A percentile compares a stretch with the other conserved stretches of the same genome.
These are phyloP conservation scores for Epizoanthus rinbou DNA, from an alignment of 92 coral and sea anemone genomes.

Conservation along the genomic window DNA sequence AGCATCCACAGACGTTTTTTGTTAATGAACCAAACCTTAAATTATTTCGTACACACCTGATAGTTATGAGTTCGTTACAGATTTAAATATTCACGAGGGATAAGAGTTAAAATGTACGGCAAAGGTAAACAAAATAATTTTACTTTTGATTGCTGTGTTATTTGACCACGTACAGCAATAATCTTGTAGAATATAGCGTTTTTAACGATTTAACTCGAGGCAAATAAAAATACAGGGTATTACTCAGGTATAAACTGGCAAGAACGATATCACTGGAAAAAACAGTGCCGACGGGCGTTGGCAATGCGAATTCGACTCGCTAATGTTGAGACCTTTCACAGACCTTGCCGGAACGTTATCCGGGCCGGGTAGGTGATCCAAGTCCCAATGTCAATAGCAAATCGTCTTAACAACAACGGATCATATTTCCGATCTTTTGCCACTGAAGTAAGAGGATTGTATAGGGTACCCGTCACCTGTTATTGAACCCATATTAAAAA, in stretches of 20 bases:
- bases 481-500: background rate
- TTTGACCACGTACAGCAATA: constrained; percentile 4
- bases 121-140: background rate
- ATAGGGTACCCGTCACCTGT: constrained; percentile 18
- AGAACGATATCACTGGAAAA: background rate
- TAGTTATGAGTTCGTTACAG: constrained; percentile 5
- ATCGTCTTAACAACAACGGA: constrained; percentile 24
- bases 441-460: background rate
- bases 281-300: constrained; percentile 31
- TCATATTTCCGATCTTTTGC: constrained; percentile 25
- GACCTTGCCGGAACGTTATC: background rate
- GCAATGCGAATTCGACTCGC: constrained; percentile 12
- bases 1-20: background rate
- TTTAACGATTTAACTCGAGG: constrained; percentile 8
- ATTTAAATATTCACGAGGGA: constrained; percentile 25
- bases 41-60: background rate
- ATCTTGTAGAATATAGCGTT: constrained; percentile 26
- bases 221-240: background rate
- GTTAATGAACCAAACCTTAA: background rate
- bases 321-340: background rate
- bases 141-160: background rate
- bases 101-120: background rate
- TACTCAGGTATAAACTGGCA: background rate
- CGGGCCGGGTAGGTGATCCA: background rate
- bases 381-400: background rate